phyloP scores from a whole-genome alignment of 2,113 vertebrate species.

The Nothocercus nigrocapillus region DNA sequence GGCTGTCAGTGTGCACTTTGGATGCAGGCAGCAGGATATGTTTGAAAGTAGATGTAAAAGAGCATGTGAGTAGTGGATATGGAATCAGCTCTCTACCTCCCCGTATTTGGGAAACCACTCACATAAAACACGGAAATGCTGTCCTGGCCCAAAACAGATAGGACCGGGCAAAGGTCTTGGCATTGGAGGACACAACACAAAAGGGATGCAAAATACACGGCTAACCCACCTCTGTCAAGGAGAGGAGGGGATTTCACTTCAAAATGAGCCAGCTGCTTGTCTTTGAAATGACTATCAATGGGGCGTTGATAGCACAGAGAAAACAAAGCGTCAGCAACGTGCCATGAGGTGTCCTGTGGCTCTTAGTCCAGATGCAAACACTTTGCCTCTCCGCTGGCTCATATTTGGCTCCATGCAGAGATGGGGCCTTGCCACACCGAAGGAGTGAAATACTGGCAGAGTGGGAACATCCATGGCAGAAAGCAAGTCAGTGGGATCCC shows the following conservation, averaged over 20 bases:
- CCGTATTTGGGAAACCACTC: not conserved
- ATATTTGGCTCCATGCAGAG: not conserved
- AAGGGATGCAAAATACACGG: not conserved
- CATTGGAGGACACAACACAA: not conserved
- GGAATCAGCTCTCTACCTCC: not conserved
- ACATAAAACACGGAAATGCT: not conserved
- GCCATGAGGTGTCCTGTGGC: not conserved
- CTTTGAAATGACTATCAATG: not conserved
- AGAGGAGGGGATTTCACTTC: not conserved
- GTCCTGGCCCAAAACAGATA: not conserved
- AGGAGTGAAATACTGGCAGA: not conserved
- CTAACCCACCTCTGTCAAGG: rapidly evolving
- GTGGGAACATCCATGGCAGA: not conserved
- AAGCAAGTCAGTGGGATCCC: not conserved
- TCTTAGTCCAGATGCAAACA: not conserved
- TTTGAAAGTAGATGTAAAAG: not conserved
- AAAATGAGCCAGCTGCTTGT: not conserved
- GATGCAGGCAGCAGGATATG: not conserved
- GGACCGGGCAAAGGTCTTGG: not conserved
- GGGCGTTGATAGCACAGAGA: not conserved
- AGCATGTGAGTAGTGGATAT: not conserved
- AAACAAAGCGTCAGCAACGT: not conserved
- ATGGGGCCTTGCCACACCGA: not conserved
- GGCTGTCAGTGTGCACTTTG: not conserved
- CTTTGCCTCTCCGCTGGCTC: not conserved